Base-by-base conservation (phyloP, 2,113 vertebrate species). In the Clinocottus analis region DNA sequence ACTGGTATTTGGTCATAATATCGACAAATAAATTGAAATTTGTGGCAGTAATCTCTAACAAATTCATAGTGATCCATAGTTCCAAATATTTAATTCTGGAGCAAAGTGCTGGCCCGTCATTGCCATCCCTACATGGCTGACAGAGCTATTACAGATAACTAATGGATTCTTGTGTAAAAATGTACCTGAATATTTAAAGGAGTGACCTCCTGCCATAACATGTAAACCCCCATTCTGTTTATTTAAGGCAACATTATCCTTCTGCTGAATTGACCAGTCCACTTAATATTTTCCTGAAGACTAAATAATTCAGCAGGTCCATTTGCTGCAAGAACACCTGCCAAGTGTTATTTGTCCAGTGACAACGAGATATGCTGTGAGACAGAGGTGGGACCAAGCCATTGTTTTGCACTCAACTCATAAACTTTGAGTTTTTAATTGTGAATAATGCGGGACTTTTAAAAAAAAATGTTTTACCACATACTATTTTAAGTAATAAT, bases 241-340 rank as follows among this genome's bases (percentile, higher is more conserved):
- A 49, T 49, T 67, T 67, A 33, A 65, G 43, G 56, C 25, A 21
- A 12, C 49, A 29, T 79, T 51, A 59, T 45, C 55, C 37, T 41
- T 76, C 67, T 62, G 66, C 25, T 80, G 41, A 78, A 65, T 31
- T 61, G 53, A 75, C 75, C 19, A 35, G 33, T 72, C 56, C 23
- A 37, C 64, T 59, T 58, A 66, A 60, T 77, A 69, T 86, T 69
- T 85, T 78, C 75, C 68, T 49, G 27, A 14, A 78, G 3, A 63
- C 45, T 86, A 75, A 89, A 89, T 87, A 82, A 87, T 86, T 89
- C 66, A 87, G 14, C 4, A 8, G 39, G 25, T 72, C 16, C 84
- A 23, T 85, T 85, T 80, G 53, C 72, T 76, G 70, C 43, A 71
- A 58, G 49, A 79, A 65, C 61, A 75, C 63, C 71, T 81, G 80